Base-by-base conservation (phyloP, 35 echinoderm and acorn worm genomes). In the Stichopus chloronotus region DNA sequence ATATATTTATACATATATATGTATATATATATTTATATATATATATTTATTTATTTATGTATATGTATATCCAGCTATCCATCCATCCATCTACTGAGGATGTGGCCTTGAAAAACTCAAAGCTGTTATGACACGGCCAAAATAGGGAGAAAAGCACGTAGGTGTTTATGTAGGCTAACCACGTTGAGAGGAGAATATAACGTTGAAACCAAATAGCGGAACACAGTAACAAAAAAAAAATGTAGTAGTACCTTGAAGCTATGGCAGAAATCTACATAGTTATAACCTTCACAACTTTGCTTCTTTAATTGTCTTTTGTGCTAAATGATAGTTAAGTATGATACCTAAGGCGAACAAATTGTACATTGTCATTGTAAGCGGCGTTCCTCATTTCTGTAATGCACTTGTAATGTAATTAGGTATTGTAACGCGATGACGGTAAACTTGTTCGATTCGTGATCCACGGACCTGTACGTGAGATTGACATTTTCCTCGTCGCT, bases 361-460 rank as follows among this genome's bases (percentile, higher is more conserved):
- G 16, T 85, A 11, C 55, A 17, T 85, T 21, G 13, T n/a, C 24
- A 85, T 85, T 85, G 82, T 85, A 19, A 58, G 22, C 54, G 21
- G 53, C 17, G 43, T 55, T 16, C 17, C 58, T 85, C 82, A 85
- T 85, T 85, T 85, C 82, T 85, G 82, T 85, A 85, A 85, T 85
- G 82, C 82, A 85, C 82, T 85, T 85, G 57, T 85, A 85, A 85
- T 85, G 82, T 85, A 85, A 85, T 85, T 85, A 85, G 54, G 16
- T 85, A n/a, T 23, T 56, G 55, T 58, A 85, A 85, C 82, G 54
- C 58, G 82, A 85, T 56, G 82, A 55, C 19, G 82, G 11, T 10
- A 58, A 56, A 20, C 82, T 58, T 85, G 55, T 9, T 23, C 17
- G 55, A 56, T 85, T 11, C 82, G 82, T 58, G 82, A 23, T 58